These are phyloP conservation scores for Ceryle rudis DNA, from an alignment of 2,797 vertebrate species.

Conservation along the genomic window DNA sequence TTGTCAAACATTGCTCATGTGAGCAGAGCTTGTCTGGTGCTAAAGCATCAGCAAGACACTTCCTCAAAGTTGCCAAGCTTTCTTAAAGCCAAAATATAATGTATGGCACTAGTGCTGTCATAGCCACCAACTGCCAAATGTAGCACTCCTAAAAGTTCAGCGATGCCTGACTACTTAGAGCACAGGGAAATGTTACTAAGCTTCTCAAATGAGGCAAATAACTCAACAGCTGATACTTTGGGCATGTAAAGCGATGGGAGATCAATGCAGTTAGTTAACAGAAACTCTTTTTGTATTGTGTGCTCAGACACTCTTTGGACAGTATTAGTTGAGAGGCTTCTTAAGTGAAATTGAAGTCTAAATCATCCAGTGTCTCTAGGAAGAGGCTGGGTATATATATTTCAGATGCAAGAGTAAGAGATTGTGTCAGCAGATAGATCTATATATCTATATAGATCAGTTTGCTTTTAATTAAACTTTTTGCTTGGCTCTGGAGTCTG, in stretches of 20 bases:
- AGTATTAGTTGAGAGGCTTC: neutral
- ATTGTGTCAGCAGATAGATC: neutral
- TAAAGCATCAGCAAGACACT: neutral
- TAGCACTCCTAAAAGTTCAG: neutral
- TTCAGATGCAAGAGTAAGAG: neutral
- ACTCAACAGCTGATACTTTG: neutral
- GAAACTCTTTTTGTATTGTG: neutral
- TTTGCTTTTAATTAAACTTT: conserved; percentile 11
- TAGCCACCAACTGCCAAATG: neutral
- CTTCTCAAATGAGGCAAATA: neutral
- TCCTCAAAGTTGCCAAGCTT: neutral
- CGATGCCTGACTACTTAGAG: neutral
- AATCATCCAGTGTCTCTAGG: neutral
- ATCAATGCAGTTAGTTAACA: neutral
- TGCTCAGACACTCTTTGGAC: neutral
- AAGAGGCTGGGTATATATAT: neutral
- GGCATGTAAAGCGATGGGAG: neutral
- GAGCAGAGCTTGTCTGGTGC: neutral
- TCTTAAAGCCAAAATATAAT: neutral
- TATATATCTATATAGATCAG: neutral
- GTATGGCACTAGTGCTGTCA: neutral
- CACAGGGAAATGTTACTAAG: neutral
- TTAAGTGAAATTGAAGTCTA: neutral
- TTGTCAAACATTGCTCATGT: neutral
- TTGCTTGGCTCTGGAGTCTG: neutral